phyloP scores from a whole-genome alignment of 2,113 vertebrate genomes.

The Cynoglossus semilaevis region DNA sequence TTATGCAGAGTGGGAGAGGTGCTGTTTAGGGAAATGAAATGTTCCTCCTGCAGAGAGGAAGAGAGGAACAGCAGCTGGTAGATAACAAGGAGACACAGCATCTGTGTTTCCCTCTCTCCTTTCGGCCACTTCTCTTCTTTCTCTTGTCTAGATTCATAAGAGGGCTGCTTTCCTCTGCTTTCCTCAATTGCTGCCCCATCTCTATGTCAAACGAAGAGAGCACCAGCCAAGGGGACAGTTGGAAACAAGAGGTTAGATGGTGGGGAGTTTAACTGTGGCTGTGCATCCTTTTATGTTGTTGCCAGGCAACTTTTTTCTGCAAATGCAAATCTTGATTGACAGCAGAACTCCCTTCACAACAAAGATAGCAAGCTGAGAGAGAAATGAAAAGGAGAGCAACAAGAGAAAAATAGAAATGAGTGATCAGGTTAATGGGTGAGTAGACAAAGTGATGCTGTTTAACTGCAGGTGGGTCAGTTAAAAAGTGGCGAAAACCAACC shows the following conservation, averaged over 20 bases:
- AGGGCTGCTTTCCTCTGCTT: constrained; percentile 18
- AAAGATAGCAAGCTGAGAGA: constrained; percentile 53
- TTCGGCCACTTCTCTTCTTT: not conserved
- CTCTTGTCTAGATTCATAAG: constrained; percentile 52
- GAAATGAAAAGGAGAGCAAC: constrained; percentile 19
- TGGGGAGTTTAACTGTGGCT: constrained; percentile 54
- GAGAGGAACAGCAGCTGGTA: constrained; percentile 59
- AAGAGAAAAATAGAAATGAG: constrained; percentile 22
- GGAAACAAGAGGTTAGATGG: constrained; percentile 50
- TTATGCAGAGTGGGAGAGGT: constrained; percentile 44
- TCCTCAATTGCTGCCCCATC: constrained; percentile 41
- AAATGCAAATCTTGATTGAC: constrained; percentile 65
- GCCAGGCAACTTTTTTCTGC: constrained; percentile 66
- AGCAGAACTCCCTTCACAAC: constrained; percentile 55
- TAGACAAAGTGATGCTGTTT: not conserved
- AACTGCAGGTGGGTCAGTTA: no score
- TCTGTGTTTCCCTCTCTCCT: constrained; percentile 40
- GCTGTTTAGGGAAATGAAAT: constrained; percentile 42
- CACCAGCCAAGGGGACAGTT: constrained; percentile 25
- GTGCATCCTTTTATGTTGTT: constrained; percentile 56
- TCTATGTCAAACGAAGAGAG: constrained; percentile 22
- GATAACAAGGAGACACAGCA: constrained; percentile 54
- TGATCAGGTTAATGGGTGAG: constrained; percentile 13
- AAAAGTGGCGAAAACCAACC: no score
- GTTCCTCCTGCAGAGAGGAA: constrained; percentile 47